phyloP scores from a whole-genome alignment of 2,888 invertebrate genomes.

The Tachina lurida region DNA sequence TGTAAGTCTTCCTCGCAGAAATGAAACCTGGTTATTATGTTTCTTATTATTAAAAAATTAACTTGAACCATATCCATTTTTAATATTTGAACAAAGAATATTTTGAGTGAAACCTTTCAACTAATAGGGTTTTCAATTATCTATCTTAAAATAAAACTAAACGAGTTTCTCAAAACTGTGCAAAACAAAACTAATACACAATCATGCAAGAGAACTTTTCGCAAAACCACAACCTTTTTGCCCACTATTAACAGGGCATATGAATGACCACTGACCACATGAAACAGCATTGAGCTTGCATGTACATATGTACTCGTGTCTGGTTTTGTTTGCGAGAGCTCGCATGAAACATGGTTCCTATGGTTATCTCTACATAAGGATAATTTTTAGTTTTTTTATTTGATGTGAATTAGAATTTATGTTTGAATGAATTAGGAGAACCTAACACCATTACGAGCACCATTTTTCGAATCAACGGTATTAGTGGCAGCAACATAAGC shows the following conservation, averaged over 20 bases:
- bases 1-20: too few species aligned
- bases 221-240: not conserved
- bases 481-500: not conserved
- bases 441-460: not conserved
- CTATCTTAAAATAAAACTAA: too few species aligned
- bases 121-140: too few species aligned
- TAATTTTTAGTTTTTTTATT: not conserved
- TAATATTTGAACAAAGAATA: too few species aligned
- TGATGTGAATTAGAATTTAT: conserved; percentile 54
- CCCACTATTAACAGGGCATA: not conserved
- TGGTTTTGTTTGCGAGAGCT: not conserved
- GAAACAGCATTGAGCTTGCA: not conserved
- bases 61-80: too few species aligned
- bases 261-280: conserved; percentile 1
- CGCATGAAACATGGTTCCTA: not conserved
- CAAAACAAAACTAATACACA: not conserved
- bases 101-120: too few species aligned
- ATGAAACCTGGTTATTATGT: too few species aligned
- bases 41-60: too few species aligned
- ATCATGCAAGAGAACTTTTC: not conserved
- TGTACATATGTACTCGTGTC: not conserved
- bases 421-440: conserved; percentile 45
- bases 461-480: conserved; percentile 9
- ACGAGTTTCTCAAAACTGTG: too few species aligned
- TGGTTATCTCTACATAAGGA: not conserved